phyloP scores from a whole-genome alignment of 2,888 invertebrate species.

The Epinotia ramella region DNA sequence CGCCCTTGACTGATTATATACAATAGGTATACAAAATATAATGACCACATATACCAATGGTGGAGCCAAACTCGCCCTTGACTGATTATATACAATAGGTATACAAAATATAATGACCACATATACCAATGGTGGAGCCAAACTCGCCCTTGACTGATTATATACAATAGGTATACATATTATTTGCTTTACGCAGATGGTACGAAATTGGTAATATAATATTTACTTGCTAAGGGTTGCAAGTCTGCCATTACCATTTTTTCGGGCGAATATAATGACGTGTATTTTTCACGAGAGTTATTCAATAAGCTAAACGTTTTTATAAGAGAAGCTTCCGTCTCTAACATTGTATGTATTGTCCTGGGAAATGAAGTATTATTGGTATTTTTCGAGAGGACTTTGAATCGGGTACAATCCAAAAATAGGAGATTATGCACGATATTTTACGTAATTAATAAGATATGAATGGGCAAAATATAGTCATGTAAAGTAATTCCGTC shows the following conservation, averaged over 20 bases:
- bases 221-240: constrained; percentile 29
- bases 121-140: neutral
- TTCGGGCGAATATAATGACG: constrained; percentile 42
- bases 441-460: no score
- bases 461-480: no score
- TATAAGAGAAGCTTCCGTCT: neutral
- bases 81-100: no score
- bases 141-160: neutral
- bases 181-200: constrained; percentile 21
- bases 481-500: no score
- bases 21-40: no score
- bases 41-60: no score
- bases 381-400: neutral
- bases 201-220: constrained; percentile 36
- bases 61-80: no score
- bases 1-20: no score
- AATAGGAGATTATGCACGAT: neutral
- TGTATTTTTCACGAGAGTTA: constrained; percentile 37
- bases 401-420: neutral
- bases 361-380: neutral
- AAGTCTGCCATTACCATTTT: constrained; percentile 37
- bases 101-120: neutral
- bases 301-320: constrained; percentile 33
- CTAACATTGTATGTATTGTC: neutral
- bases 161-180: neutral